Evolutionary conservation across 1,140 invertebrate genomes (phyloP).

Genomic region (Bilobella aurantiaca): DNA sequence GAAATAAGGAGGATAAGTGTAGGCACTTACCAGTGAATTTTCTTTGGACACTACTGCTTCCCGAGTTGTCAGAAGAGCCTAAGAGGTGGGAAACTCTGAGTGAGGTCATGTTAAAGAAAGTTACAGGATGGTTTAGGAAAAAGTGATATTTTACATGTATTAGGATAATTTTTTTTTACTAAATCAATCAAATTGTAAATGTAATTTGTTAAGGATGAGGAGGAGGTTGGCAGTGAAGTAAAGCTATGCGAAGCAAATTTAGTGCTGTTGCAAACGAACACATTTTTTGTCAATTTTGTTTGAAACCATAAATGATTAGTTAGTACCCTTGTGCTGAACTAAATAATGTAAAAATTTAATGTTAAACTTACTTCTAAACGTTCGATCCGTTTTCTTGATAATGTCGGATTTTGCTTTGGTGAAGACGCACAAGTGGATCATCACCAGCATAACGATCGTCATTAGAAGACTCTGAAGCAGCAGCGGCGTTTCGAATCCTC

Average conservation of each 20-base stretch:
- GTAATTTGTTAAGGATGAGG: not conserved
- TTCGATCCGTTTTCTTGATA: conserved; percentile 55
- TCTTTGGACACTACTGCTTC: too few species aligned
- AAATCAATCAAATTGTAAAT: too few species aligned
- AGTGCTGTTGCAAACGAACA: not conserved
- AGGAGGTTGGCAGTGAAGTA: not conserved
- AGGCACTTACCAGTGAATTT: too few species aligned
- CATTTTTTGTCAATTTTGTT: not conserved
- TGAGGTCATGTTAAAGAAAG: too few species aligned
- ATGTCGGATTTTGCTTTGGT: conserved; percentile 71
- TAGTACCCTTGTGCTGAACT: not conserved
- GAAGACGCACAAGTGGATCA: conserved; percentile 87
- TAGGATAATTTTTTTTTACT: too few species aligned
- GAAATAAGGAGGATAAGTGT: too few species aligned
- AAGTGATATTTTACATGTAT: too few species aligned
- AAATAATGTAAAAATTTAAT: not conserved
- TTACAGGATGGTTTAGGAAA: too few species aligned
- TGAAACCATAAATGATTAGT: not conserved
- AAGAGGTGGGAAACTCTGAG: too few species aligned
- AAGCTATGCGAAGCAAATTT: not conserved
- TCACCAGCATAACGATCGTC: conserved; percentile 89
- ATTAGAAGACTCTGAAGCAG: conserved; percentile 94
- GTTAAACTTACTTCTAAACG: conserved; percentile 61
- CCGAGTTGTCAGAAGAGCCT: too few species aligned
- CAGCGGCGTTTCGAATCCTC: conserved; percentile 86